Percentiles rank a stretch among this genome's conserved stretches.
Evolutionary conservation across 2,113 vertebrate genomes (phyloP).

Genomic region (Xenus cinereus): DNA sequence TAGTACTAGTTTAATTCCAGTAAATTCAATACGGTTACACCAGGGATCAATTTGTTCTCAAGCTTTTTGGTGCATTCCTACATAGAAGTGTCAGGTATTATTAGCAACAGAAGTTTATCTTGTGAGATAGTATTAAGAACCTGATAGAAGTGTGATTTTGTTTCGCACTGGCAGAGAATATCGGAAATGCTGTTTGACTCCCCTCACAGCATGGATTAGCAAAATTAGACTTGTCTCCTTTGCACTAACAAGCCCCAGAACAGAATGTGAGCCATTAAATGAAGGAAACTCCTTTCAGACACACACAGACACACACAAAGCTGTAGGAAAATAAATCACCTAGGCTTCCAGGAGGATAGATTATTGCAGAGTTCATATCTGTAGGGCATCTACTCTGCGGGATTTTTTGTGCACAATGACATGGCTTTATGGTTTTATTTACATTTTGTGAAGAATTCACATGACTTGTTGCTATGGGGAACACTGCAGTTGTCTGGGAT

Average conservation of each 20-base stretch:
- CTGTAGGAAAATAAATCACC: constrained; percentile 22
- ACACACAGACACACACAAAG: not conserved
- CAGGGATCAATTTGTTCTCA: constrained; percentile 44
- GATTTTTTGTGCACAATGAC: constrained; percentile 10
- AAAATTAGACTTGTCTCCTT: constrained; percentile 48
- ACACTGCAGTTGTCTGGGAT: constrained; percentile 66
- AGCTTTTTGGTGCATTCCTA: not conserved
- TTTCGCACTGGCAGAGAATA: constrained; percentile 27
- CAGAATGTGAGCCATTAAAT: constrained; percentile 41
- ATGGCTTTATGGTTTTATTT: constrained; percentile 64
- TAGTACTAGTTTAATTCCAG: constrained; percentile 11
- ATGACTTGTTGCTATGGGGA: constrained; percentile 67
- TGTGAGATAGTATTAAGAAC: constrained; percentile 43
- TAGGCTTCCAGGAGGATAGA: not conserved
- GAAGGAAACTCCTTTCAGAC: constrained; percentile 28
- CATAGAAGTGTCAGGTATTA: constrained; percentile 32
- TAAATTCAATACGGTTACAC: constrained; percentile 17
- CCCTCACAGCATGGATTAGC: constrained; percentile 25
- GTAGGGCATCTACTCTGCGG: not conserved
- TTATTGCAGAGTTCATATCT: constrained; percentile 12
- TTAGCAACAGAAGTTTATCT: constrained; percentile 50
- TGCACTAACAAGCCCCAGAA: constrained; percentile 41
- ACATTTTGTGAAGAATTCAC: constrained; percentile 66
- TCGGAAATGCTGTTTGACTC: constrained; percentile 29
- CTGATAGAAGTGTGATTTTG: constrained; percentile 54